phyloP scores from a whole-genome alignment of 64 coral and sea anemone species.

The Pocillopora damicornis region DNA sequence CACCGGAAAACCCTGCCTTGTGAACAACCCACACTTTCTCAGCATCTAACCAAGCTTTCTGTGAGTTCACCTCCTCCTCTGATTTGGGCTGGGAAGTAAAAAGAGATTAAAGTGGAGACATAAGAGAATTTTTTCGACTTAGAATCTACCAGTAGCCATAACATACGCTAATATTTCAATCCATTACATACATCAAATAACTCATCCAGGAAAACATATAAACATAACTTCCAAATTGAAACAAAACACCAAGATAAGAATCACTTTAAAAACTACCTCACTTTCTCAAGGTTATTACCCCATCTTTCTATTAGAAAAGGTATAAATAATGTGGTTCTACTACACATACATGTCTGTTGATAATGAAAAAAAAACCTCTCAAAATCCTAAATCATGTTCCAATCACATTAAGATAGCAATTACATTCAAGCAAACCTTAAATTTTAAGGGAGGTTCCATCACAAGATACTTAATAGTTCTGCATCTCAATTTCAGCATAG shows the following conservation, averaged over 20 bases:
- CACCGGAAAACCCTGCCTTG: constrained; percentile 94
- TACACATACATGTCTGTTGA: neutral
- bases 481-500: neutral
- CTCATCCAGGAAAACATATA: neutral
- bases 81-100: constrained; percentile 66
- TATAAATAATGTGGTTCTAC: neutral
- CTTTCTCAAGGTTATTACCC: neutral
- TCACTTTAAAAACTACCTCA: neutral
- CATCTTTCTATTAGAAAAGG: neutral
- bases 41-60: constrained; percentile 94
- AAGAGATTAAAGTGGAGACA: neutral
- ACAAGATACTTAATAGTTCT: neutral
- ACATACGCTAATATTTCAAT: too few species aligned
- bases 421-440: constrained; percentile 1
- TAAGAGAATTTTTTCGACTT: neutral
- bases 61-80: constrained; percentile 83
- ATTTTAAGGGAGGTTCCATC: neutral
- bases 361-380: neutral
- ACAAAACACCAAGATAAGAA: neutral
- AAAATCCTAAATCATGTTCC: neutral
- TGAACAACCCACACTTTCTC: constrained; percentile 98
- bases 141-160: too few species aligned
- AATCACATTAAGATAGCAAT: neutral
- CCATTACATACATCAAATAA: neutral
- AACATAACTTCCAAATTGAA: neutral